Conservation (phyloP, 2,888 invertebrate genomes). For the Chaitophorus viminalis region DNA sequence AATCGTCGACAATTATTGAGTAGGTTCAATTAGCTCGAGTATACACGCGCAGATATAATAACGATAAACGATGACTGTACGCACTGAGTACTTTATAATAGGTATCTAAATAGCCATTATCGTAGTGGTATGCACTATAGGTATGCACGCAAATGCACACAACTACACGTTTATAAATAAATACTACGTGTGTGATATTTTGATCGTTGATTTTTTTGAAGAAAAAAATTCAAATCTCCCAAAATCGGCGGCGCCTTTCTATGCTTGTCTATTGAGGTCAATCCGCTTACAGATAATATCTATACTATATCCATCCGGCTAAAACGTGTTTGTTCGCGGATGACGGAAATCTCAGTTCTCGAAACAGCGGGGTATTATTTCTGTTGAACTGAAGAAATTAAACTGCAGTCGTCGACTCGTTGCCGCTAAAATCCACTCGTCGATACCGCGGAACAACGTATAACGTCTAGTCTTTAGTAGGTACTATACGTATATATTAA, state of each 20-base stretch:
- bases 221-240: neutral
- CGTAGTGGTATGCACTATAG: too few species aligned
- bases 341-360: neutral
- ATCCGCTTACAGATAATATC: neutral
- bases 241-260: neutral
- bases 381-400: neutral
- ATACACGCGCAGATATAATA: neutral
- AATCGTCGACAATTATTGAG: neutral
- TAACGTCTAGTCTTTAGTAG: too few species aligned
- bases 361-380: neutral
- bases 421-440: too few species aligned
- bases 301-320: too few species aligned
- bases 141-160: neutral
- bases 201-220: neutral
- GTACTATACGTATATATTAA: too few species aligned
- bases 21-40: neutral
- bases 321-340: neutral
- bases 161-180: neutral
- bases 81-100: neutral
- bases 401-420: too few species aligned
- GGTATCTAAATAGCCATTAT: neutral
- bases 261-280: neutral
- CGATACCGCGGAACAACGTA: neutral
- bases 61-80: constrained; percentile 3
- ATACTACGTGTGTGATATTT: neutral